Evolutionary conservation across 2,888 invertebrate species (phyloP), one percentile per base, ranked within the genome.

Genomic region (Ochropacha duplaris): DNA sequence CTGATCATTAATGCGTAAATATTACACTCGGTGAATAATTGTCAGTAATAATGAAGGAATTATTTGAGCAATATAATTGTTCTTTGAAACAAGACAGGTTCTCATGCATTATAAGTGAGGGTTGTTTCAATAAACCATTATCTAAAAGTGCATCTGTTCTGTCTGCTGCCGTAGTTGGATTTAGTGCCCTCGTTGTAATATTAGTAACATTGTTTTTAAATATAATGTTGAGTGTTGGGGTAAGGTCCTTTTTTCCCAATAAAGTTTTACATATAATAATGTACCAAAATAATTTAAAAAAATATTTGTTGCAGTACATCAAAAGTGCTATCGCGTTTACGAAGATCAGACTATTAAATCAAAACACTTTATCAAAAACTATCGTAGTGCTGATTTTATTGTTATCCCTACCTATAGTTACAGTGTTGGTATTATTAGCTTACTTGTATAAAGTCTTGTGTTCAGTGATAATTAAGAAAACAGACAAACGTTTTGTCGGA

Each of bases 401-500:
- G 19, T 26, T 80, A 57, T 36, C 69, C 28, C 51, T 76, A 49
- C 84, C 86, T n/a, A 28, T 80, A 5, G 24, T 81, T 24, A 39
- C 66, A 52, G 51, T 68, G 8, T 59, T 82, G 26, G 34, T 83
- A 50, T 24, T 71, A 22, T 26, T 78, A 58, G 79, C 78, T 9
- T 68, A 74, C 22, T 22, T 74, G 14, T 86, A 83, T 59, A 87
- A 85, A 68, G 57, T 72, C 2, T 2, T 83, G 16, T 86, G 86
- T 72, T 79, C 69, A 14, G 59, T 80, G n/a, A 59, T 79, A 2
- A 84, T 86, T 34, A 79, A 69, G 60, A 66, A 64, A 57, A 78
- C 69, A 57, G 86, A 86, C 50, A 75, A 83, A 44, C 72, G 84
- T 59, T 94, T 92, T 64, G 86, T 78, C 4, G 86, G 88, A 22